A percentile compares a stretch with the other conserved stretches of the same genome.
Conservation (phyloP, 2,888 invertebrate genomes). For the Darwinula stevensoni region DNA sequence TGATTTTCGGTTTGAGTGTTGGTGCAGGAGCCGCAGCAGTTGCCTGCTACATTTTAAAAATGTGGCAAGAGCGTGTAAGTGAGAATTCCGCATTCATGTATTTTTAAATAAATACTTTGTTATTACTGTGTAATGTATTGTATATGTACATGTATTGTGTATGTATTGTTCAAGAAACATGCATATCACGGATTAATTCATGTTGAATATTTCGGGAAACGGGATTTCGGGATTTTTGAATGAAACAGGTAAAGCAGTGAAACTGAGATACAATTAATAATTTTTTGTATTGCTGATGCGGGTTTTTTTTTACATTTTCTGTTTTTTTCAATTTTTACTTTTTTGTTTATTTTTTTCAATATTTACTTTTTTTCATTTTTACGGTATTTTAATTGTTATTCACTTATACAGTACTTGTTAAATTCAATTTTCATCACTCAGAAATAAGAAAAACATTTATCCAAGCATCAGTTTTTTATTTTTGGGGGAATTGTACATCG, state of each 20-base stretch:
- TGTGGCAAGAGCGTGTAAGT: constrained; percentile 2
- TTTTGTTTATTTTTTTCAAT: constrained; percentile 2
- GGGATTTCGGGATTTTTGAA: no score
- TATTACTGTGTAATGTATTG: constrained; percentile 2
- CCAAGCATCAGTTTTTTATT: constrained; percentile 2
- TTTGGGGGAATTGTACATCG: constrained; percentile 2
- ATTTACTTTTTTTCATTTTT: constrained; percentile 2
- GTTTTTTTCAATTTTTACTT: constrained; percentile 2
- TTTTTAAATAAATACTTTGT: constrained; percentile 2
- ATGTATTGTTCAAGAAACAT: constrained; percentile 2
- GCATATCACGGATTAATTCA: constrained; percentile 2
- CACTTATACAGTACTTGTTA: constrained; percentile 2
- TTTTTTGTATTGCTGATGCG: constrained; percentile 2
- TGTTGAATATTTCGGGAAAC: no score
- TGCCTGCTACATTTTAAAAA: constrained; percentile 2
- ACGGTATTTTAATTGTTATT: constrained; percentile 2
- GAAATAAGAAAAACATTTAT: constrained; percentile 2
- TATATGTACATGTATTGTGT: constrained; percentile 2
- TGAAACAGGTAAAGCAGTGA: constrained; percentile 2
- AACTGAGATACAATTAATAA: constrained; percentile 2
- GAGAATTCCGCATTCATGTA: constrained; percentile 2
- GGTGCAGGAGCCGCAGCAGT: constrained; percentile 2
- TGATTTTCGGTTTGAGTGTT: constrained; percentile 2
- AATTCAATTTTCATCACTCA: constrained; percentile 2
- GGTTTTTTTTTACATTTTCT: constrained; percentile 2